These are phyloP conservation scores for Cyclopterus lumpus DNA, from an alignment of 2,797 vertebrate species.

Conservation along the genomic window DNA sequence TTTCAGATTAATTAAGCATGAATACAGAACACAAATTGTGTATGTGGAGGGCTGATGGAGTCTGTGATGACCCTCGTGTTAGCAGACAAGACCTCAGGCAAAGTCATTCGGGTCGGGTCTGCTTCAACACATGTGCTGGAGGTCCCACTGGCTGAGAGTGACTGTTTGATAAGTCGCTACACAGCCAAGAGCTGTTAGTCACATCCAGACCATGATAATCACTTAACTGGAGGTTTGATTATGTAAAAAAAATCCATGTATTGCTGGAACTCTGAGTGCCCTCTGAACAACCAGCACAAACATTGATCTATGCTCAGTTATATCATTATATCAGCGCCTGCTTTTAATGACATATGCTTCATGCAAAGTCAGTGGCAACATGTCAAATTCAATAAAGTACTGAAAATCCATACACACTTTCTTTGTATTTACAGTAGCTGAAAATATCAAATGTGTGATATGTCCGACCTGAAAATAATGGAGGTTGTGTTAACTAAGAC, in stretches of 20 bases:
- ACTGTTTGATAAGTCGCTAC: conserved; percentile 32
- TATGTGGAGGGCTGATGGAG: conserved; percentile 12
- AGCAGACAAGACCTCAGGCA: conserved; percentile 54
- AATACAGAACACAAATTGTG: conserved; percentile 37
- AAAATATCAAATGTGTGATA: not conserved
- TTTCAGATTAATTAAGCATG: conserved; percentile 22
- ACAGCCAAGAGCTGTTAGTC: conserved; percentile 21
- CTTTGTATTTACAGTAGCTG: not conserved
- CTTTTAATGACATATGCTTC: not conserved
- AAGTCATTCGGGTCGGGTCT: conserved; percentile 57
- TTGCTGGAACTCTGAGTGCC: conserved; percentile 7
- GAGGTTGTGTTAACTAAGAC: not conserved
- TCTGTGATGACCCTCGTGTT: conserved; percentile 6
- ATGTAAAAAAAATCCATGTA: conserved; percentile 49
- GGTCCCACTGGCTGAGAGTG: conserved; percentile 13
- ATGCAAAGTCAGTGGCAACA: not conserved
- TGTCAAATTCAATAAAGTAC: not conserved
- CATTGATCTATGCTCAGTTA: conserved; percentile 33
- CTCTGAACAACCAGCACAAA: conserved; percentile 18
- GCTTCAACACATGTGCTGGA: conserved; percentile 29
- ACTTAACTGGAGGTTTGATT: conserved; percentile 51
- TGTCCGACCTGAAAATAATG: not conserved
- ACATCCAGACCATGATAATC: conserved; percentile 32
- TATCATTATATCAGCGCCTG: conserved; percentile 13
- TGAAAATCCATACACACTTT: not conserved